Conservation (phyloP, 2,888 invertebrate species). For the Ophion slaviceki region DNA sequence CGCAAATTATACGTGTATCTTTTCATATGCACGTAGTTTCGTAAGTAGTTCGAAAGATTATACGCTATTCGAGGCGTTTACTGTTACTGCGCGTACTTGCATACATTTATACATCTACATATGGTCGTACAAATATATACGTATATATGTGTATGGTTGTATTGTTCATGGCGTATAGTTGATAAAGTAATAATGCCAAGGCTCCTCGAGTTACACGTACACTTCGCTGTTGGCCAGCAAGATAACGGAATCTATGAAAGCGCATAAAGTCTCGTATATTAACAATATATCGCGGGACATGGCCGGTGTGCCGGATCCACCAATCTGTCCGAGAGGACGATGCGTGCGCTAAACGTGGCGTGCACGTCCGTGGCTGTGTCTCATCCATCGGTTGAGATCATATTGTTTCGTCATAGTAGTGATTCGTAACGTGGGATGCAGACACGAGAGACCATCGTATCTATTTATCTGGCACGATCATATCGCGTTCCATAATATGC, state of each 20-base stretch:
- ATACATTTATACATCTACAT: neutral
- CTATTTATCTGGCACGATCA: conserved; percentile 40
- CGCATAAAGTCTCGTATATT: conserved; percentile 22
- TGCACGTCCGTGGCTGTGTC: conserved; percentile 23
- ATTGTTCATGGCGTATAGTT: neutral
- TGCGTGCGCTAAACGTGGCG: conserved; percentile 21
- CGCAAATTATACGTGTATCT: neutral
- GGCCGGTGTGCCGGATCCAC: conserved; percentile 1
- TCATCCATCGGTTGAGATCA: conserved; percentile 16
- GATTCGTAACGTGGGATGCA: conserved; percentile 52
- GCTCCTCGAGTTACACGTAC: conserved; percentile 66
- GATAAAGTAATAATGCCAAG: conserved; percentile 77
- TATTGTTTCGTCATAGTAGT: conserved; percentile 49
- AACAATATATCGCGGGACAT: conserved; percentile 27
- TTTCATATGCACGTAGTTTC: conserved; percentile 8
- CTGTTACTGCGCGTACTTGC: neutral
- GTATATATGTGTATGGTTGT: neutral
- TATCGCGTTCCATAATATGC: conserved; percentile 51
- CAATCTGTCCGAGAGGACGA: conserved; percentile 16
- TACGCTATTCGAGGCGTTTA: neutral
- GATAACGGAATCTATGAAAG: conserved; percentile 69
- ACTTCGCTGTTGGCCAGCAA: conserved; percentile 54
- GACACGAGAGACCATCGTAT: conserved; percentile 33
- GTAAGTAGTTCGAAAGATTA: conserved; percentile 22
- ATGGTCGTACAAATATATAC: neutral